Conservation (phyloP, 1,140 invertebrate species). For the Polypedilum pembai region DNA sequence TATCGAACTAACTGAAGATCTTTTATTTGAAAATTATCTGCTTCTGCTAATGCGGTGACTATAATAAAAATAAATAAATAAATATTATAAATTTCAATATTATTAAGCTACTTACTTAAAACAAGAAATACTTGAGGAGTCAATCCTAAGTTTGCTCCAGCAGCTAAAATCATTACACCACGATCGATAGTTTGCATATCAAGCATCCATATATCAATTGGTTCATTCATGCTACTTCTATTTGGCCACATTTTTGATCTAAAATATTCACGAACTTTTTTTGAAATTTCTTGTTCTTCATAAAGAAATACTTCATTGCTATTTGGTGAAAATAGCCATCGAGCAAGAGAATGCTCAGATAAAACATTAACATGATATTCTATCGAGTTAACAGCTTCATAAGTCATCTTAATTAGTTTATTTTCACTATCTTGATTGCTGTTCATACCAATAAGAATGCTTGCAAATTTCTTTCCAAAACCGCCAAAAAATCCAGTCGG, state of each 20-base stretch:
- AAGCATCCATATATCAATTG: constrained; percentile 51
- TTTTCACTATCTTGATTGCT: constrained; percentile 64
- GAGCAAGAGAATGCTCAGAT: constrained; percentile 39
- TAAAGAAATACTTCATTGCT: constrained; percentile 40
- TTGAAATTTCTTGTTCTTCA: constrained; percentile 38
- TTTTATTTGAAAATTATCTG: constrained; percentile 38
- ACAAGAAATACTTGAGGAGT: constrained; percentile 61
- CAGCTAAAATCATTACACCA: constrained; percentile 63
- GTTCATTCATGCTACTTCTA: constrained; percentile 30
- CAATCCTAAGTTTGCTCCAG: constrained; percentile 57
- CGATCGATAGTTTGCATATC: constrained; percentile 64
- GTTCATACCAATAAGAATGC: constrained; percentile 79
- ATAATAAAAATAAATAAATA: neutral
- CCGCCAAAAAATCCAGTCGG: constrained; percentile 83
- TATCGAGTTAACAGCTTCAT: constrained; percentile 32
- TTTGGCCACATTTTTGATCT: constrained; percentile 38
- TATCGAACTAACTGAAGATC: constrained; percentile 53
- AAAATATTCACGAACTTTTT: constrained; percentile 39
- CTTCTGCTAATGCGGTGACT: constrained; percentile 34
- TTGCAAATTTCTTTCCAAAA: constrained; percentile 73
- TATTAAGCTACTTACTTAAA: constrained; percentile 46
- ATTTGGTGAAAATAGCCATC: constrained; percentile 39
- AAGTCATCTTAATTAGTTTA: constrained; percentile 38
- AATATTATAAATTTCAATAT: neutral
- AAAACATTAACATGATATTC: constrained; percentile 37